These are phyloP conservation scores for Eretmodus cyanostictus DNA, from an alignment of 2,113 vertebrate species.

Conservation along the genomic window DNA sequence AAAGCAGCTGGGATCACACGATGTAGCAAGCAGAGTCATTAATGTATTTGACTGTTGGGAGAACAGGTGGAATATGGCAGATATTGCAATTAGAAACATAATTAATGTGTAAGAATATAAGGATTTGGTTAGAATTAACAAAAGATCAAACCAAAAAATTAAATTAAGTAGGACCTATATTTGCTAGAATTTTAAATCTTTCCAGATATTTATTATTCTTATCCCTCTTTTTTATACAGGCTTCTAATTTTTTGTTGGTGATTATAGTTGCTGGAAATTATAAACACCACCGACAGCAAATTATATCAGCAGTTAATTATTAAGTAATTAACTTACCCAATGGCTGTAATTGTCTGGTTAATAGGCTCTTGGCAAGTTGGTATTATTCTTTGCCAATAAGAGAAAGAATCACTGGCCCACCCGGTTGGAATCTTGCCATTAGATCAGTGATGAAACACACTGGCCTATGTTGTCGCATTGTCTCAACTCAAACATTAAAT, in stretches of 20 bases:
- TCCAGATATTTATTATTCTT: neutral
- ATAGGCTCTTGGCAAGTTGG: fast-evolving
- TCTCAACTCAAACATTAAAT: neutral
- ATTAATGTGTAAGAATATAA: neutral
- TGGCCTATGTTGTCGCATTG: fast-evolving
- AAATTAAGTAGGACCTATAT: neutral
- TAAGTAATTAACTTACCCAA: neutral
- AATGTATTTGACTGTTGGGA: slow-evolving; percentile 7
- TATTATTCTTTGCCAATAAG: neutral
- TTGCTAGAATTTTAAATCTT: neutral
- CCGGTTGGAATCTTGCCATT: neutral
- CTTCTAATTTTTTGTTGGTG: neutral
- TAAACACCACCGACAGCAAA: neutral
- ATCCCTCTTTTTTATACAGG: neutral
- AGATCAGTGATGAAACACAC: neutral
- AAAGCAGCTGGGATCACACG: slow-evolving; percentile 15
- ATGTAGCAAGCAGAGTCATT: neutral
- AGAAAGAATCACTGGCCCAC: neutral
- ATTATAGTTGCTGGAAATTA: neutral
- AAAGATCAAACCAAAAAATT: neutral
- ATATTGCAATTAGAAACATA: neutral
- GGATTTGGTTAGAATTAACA: neutral
- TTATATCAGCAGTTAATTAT: neutral
- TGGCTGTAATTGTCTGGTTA: neutral
- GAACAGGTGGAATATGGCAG: slow-evolving; percentile 7